Percentiles rank a stretch among this genome's conserved stretches.
Conservation (phyloP, 2,113 vertebrate species). For the Lagopus leucura region DNA sequence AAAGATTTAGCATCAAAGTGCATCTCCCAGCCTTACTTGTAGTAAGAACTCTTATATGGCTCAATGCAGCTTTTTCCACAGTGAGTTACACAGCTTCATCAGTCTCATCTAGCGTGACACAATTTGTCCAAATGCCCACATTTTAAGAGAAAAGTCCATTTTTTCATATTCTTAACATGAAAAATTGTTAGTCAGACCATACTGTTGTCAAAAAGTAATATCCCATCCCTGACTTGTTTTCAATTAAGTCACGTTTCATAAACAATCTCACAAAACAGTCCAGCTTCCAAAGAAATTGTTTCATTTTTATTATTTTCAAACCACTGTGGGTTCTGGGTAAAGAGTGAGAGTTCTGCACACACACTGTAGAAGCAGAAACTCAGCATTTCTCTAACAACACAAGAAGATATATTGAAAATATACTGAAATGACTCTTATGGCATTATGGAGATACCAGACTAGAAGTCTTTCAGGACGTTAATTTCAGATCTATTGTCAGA, state of each 20-base stretch:
- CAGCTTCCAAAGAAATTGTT: background rate
- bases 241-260: background rate
- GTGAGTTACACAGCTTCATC: background rate
- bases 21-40: background rate
- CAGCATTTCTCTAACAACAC: background rate
- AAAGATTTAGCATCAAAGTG: background rate
- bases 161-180: background rate
- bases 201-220: background rate
- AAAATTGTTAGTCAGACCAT: background rate
- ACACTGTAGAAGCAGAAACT: background rate
- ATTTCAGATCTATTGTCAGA: background rate
- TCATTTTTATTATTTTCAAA: background rate
- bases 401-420: background rate
- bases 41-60: background rate
- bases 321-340: background rate
- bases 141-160: background rate
- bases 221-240: background rate
- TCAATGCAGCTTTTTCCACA: background rate
- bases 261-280: background rate
- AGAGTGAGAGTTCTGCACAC: background rate
- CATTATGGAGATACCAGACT: background rate
- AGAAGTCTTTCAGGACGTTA: background rate
- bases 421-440: background rate
- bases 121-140: background rate
- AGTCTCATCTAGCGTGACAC: background rate